These are phyloP conservation scores for Nothura maculosa DNA, from an alignment of 2,797 vertebrate species.

Conservation along the genomic window DNA sequence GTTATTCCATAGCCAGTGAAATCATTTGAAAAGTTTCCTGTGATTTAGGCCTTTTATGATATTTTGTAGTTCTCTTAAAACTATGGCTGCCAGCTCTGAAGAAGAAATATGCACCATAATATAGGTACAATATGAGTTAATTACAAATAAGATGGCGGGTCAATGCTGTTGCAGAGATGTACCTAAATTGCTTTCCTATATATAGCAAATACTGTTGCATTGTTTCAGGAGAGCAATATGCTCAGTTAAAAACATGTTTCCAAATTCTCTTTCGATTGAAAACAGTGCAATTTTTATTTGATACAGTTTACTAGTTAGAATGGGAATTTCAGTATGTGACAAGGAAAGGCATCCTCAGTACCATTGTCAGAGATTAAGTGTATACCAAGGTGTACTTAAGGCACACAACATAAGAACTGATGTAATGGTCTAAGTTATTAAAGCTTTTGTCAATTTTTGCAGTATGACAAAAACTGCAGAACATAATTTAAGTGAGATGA, in stretches of 20 bases:
- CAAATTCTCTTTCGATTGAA: not conserved
- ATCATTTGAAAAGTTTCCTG: not conserved
- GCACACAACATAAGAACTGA: not conserved
- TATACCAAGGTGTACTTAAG: not conserved
- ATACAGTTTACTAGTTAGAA: rapidly evolving
- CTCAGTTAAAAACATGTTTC: not conserved
- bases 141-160: not conserved
- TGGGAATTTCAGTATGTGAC: not conserved
- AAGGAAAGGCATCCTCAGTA: rapidly evolving
- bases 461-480: not conserved
- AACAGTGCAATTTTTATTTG: not conserved
- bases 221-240: not conserved
- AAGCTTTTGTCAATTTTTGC: not conserved
- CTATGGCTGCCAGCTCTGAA: not conserved
- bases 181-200: not conserved
- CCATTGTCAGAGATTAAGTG: not conserved
- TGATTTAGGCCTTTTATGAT: not conserved
- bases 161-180: not conserved
- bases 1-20: not conserved
- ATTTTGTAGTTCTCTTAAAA: not conserved
- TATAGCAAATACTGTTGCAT: not conserved
- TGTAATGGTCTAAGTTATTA: not conserved
- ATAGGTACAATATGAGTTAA: not conserved
- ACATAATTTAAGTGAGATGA: constrained; percentile 20
- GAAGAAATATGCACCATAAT: not conserved